Evolutionary conservation across 2,113 vertebrate genomes (phyloP), one percentile per base, ranked within the genome.

Genomic region (Petromus typicus): DNA sequence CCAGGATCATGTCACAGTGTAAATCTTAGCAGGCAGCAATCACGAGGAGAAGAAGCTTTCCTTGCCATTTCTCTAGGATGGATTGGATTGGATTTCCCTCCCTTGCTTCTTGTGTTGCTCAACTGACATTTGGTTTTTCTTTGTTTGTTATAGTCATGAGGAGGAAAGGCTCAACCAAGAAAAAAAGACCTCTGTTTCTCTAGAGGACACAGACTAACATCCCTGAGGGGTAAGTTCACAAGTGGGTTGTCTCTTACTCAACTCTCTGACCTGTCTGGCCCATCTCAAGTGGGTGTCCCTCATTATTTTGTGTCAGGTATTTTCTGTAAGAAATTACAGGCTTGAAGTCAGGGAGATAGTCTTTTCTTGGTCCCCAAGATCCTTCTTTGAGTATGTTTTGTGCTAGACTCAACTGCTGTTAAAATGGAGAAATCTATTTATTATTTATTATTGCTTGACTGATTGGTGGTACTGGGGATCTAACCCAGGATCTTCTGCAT

Each of bases 91-190:
- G n/a, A 82, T 32, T 86, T 85, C 5, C 20, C 25, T 25, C 3
- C 9, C 45, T 86, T 80, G 88, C 17, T 84, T 80, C 73, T 66
- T 61, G 20, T 30, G 17, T 71, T 90, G 8, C 81, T 95, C 1
- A 1, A 34, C 92, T 92, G 96, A 92, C 23, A 13, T 40, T 57
- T 59, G 13, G 4, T 82, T 90, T 78, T 85, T 86, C 73, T 57
- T 96, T 54, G 87, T 75, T 0, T 66, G 80, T 87, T 93, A 86
- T 91, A 98, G 98, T 34, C 96, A 93, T 90, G 98, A 98, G 96
- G 98, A 98, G 84, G 98, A 98, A 96, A 98, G 34, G 7, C 96
- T 98, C 96, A 98, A 97, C 87, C 95, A 97, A 67, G 98, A 97
- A 16, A 94, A 96, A 90, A 98, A 97, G 37, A 94, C 95, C 32